Conservation (phyloP, 2,113 vertebrate species). For the Phalacrocorax pelagicus region DNA sequence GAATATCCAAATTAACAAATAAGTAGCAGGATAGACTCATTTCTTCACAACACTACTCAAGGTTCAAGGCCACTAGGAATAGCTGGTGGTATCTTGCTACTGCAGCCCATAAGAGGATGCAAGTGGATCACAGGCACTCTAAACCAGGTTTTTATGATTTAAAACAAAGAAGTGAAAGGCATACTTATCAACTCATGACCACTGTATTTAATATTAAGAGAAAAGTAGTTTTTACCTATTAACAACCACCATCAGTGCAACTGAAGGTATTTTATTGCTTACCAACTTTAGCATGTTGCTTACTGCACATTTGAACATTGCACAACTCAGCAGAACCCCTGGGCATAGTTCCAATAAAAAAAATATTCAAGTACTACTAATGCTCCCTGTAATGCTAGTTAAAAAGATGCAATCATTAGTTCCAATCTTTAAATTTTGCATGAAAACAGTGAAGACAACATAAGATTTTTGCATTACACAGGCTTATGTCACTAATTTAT, state of each 20-base stretch:
- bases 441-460: not conserved
- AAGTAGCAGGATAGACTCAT: not conserved
- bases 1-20: not conserved
- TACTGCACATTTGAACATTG: not conserved
- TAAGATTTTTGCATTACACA: not conserved
- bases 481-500: not conserved
- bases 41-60: not conserved
- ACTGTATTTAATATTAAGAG: not conserved
- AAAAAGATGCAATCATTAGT: not conserved
- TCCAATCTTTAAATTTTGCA: not conserved
- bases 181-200: not conserved
- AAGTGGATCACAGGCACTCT: not conserved
- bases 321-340: not conserved
- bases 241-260: not conserved
- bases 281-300: not conserved
- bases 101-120: not conserved
- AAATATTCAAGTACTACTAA: not conserved
- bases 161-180: not conserved
- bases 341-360: not conserved
- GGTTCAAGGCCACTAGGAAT: not conserved
- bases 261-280: not conserved
- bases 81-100: not conserved
- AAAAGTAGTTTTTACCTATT: not conserved
- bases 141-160: not conserved
- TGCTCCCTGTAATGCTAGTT: not conserved